A percentile compares a stretch with the other conserved stretches of the same genome.
These are phyloP conservation scores for Montipora cactus DNA, from an alignment of 64 coral and sea anemone species.

Conservation along the genomic window DNA sequence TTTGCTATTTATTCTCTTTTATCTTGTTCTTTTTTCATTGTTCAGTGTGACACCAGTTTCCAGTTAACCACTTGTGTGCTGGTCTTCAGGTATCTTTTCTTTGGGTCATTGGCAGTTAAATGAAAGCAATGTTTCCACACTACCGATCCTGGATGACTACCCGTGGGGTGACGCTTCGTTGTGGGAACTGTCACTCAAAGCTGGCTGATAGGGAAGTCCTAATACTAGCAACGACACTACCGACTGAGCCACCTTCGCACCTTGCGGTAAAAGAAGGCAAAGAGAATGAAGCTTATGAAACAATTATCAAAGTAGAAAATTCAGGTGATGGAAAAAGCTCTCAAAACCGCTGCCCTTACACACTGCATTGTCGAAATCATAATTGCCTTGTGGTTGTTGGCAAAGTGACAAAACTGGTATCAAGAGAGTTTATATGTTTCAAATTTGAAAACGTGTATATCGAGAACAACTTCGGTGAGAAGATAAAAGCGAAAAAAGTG, in stretches of 20 bases:
- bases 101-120: neutral
- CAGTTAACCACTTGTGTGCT: too few species aligned
- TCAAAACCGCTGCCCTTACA: slow-evolving; percentile 47
- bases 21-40: too few species aligned
- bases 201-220: slow-evolving; percentile 60
- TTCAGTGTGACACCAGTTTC: too few species aligned
- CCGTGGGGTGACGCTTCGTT: neutral
- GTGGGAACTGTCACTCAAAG: slow-evolving; percentile 12
- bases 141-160: neutral
- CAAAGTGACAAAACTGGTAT: slow-evolving; percentile 35
- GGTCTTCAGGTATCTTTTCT: neutral
- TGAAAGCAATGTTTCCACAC: neutral
- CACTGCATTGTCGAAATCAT: slow-evolving; percentile 35
- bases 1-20: too few species aligned
- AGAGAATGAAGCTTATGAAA: slow-evolving; percentile 8
- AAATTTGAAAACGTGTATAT: slow-evolving; percentile 73
- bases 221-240: slow-evolving; percentile 25
- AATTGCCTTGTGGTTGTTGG: slow-evolving; percentile 41
- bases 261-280: slow-evolving; percentile 48
- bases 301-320: slow-evolving; percentile 54
- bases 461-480: neutral
- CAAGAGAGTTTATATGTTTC: slow-evolving; percentile 61
- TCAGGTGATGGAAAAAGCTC: slow-evolving; percentile 38
- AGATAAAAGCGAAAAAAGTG: slow-evolving; percentile 74
- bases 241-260: slow-evolving; percentile 49